Evolutionary conservation across 2,797 vertebrate genomes (phyloP), one percentile per base, ranked within the genome.

Genomic region (Alosa sapidissima): DNA sequence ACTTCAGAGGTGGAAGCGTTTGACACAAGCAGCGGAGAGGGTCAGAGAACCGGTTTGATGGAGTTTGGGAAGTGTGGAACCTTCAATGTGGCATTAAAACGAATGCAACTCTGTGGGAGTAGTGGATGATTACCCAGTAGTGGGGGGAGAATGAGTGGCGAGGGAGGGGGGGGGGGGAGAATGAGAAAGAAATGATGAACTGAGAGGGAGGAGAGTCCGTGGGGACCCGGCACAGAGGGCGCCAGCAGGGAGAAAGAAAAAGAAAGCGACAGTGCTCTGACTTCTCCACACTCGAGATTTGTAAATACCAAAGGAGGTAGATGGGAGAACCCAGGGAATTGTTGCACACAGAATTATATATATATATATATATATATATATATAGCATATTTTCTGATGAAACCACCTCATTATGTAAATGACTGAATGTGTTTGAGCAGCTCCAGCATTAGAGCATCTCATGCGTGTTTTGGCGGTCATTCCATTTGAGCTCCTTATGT

Each of bases 151-250:
- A 41, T 1, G n/a, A 36, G 28, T 3, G 51, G 19, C 5, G 9
- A 10, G 9, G 48, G 6, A 5, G 9, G 48, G 9, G n/a, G 52
- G 47, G 9, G 48, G 9, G n/a, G 52, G 47, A 19, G 5, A 48
- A 48, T 47, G 28, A 33, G 13, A 45, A 11, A 24, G 13, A 81
- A 49, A 82, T 28, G 81, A 47, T 45, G 72, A 85, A 58, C 55
- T 62, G 82, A 86, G 68, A 85, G 60, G 28, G 62, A 68, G 10
- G 28, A 68, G 68, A 75, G 68, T 75, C 68, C 33, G 5, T 75
- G 33, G 68, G 68, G 68, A 75, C 36, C 14, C 36, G 16, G 68
- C 7, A 58, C 19, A 19, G 19, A n/a, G 21, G 19, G 19, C 41
- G 33, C 33, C 33, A 75, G 33, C 33, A 6, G 68, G 68, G 33